A percentile compares a stretch with the other conserved stretches of the same genome.
Conservation (phyloP, 2,888 invertebrate genomes). For the Drosophila nigritarsus region DNA sequence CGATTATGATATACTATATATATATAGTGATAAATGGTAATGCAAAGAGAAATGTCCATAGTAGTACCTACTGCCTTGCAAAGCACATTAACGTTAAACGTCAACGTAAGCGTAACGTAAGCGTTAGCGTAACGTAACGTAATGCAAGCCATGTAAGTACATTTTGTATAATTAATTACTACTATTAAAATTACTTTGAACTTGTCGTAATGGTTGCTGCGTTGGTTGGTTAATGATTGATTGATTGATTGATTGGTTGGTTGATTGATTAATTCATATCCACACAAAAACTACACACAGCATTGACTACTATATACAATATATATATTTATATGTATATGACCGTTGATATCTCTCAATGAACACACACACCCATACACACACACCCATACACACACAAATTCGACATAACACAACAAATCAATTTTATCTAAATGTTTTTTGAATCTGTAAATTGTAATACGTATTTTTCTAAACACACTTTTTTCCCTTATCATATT, state of each 20-base stretch:
- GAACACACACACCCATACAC: slow-evolving; percentile 16
- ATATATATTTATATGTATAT: slow-evolving; percentile 50
- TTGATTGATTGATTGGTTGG: slow-evolving; percentile 78
- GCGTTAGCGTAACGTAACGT: slow-evolving; percentile 50
- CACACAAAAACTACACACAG: slow-evolving; percentile 57
- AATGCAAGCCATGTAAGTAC: slow-evolving; percentile 83
- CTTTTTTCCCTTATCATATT: slow-evolving; percentile 29
- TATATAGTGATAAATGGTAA: slow-evolving; percentile 57
- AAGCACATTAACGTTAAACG: slow-evolving; percentile 62
- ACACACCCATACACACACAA: slow-evolving; percentile 13
- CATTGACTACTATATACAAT: slow-evolving; percentile 45
- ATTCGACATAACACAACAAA: slow-evolving; percentile 5
- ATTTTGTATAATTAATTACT: slow-evolving; percentile 78
- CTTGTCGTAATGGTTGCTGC: slow-evolving; percentile 85
- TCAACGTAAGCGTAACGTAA: slow-evolving; percentile 28
- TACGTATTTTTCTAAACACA: slow-evolving; percentile 34
- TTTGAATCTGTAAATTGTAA: slow-evolving; percentile 69
- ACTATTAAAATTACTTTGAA: slow-evolving; percentile 80
- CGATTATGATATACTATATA: slow-evolving; percentile 33
- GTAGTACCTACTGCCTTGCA: slow-evolving; percentile 78
- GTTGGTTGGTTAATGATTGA: slow-evolving; percentile 82
- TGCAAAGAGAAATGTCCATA: slow-evolving; percentile 54
- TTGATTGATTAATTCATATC: slow-evolving; percentile 80
- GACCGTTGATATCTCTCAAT: slow-evolving; percentile 42
- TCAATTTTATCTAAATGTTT: slow-evolving; percentile 70